These are phyloP conservation scores for Pseudomugil gertrudae DNA, from an alignment of 2,797 vertebrate genomes.

Conservation along the genomic window DNA sequence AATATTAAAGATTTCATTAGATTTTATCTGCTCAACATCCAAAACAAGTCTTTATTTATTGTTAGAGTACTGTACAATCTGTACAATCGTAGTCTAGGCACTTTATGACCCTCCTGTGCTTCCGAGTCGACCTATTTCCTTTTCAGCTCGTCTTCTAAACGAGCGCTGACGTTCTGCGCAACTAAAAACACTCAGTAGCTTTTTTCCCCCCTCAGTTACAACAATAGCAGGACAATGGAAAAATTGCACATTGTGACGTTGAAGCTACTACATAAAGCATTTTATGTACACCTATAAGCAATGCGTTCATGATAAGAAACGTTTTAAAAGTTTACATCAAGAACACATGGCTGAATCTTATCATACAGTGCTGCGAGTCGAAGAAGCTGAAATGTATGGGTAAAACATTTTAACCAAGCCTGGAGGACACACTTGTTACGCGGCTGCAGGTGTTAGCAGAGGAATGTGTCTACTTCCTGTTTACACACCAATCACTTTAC, in stretches of 20 bases:
- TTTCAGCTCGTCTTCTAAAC: not conserved
- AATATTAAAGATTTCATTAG: slow-evolving; percentile 44
- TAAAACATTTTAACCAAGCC: no score
- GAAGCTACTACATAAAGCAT: slow-evolving; percentile 9
- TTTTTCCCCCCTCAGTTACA: slow-evolving; percentile 28
- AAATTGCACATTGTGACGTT: slow-evolving; percentile 12
- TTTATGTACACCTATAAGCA: slow-evolving; percentile 28
- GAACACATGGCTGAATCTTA: slow-evolving; percentile 2
- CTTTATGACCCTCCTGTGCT: slow-evolving; percentile 73
- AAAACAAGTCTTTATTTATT: slow-evolving; percentile 46
- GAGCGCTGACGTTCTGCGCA: slow-evolving; percentile 23
- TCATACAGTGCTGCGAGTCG: not conserved
- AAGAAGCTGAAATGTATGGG: no score
- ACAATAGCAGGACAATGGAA: slow-evolving; percentile 28
- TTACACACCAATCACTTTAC: no score
- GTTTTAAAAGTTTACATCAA: slow-evolving; percentile 40
- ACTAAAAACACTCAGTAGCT: slow-evolving; percentile 19
- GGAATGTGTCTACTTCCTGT: no score
- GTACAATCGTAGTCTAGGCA: slow-evolving; percentile 78
- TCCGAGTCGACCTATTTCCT: slow-evolving; percentile 28
- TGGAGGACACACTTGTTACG: no score
- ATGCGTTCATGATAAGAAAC: slow-evolving; percentile 20
- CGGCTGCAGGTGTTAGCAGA: no score
- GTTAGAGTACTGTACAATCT: slow-evolving; percentile 59
- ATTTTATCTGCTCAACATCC: slow-evolving; percentile 29